Conservation (phyloP, 1,140 invertebrate species). For the Agraylea sexmaculata region DNA sequence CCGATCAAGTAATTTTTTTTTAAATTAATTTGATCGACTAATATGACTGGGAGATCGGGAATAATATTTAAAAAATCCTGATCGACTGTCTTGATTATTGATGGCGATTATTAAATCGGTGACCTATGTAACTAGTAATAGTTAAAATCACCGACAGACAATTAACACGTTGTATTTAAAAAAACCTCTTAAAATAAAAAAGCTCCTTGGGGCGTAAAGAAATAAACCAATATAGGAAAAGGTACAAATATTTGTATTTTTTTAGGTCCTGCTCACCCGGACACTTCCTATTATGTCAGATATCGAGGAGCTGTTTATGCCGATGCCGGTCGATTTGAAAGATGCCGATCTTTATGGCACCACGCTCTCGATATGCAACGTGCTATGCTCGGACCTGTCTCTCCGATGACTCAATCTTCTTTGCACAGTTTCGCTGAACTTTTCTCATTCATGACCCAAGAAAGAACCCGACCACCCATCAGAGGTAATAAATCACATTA, state of each 20-base stretch:
- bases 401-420: constrained; percentile 87
- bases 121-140: too few relatives aligned
- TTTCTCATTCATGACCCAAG: constrained; percentile 87
- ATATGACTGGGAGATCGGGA: too few relatives aligned
- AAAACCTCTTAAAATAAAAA: too few relatives aligned
- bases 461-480: constrained; percentile 51
- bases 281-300: constrained; percentile 91
- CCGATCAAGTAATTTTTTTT: too few relatives aligned
- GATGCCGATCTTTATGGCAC: constrained; percentile 89
- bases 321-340: constrained; percentile 82
- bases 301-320: constrained; percentile 91
- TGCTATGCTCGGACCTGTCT: constrained; percentile 81
- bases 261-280: constrained; percentile 75
- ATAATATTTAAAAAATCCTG: too few relatives aligned
- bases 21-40: too few relatives aligned
- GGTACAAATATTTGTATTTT: constrained; percentile 5
- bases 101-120: too few relatives aligned
- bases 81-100: too few relatives aligned
- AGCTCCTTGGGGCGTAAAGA: too few relatives aligned
- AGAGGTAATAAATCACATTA: constrained; percentile 32
- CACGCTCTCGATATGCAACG: constrained; percentile 96
- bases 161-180: too few relatives aligned
- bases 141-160: too few relatives aligned
- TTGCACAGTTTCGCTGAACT: constrained; percentile 89
- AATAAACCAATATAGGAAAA: constrained; percentile 3